Evolutionary conservation across 2,797 vertebrate species (phyloP), one percentile per base, ranked within the genome.

Genomic region (Lepidocolaptes lacrymiger): DNA sequence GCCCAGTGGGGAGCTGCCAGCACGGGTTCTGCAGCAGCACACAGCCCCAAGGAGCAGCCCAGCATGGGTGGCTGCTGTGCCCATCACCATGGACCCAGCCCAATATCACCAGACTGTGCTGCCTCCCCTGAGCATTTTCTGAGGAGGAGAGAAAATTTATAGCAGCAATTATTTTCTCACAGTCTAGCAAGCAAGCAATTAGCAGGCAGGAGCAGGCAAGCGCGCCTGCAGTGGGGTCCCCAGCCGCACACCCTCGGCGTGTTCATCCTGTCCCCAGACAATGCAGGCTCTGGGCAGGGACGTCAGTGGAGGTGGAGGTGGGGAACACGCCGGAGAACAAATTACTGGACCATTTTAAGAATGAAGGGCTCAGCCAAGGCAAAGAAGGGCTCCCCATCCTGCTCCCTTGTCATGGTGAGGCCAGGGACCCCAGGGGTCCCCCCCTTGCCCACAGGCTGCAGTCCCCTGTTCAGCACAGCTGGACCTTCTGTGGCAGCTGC

Each of bases 151-250:
- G 88, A 91, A 96, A 96, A 96, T 96, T 94, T 95, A 96, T 92
- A 93, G 96, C 75, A 71, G 95, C 96, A 93, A 95, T 97, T 96
- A 96, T 88, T 95, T 96, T 76, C 94, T 96, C 89, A 84, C 95
- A 95, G 97, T 97, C 97, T 96, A 96, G 97, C 79, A 91, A 93
- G 77, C 88, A 96, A 92, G 97, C 96, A 94, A 84, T 96, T 95
- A 96, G 93, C 91, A 88, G 91, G 61, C 91, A 72, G 96, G 89
- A 93, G 84, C 83, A 84, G 97, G 68, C 5, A 44, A 85, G 96
- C 7, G 0, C 8, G 19, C 73, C 0, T 9, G 3, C 68, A 82
- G 69, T 5, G 2, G 63, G 74, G 95, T 89, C 64, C 84, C 19
- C 48, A 14, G 56, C 67, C 85, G 67, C 18, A 4, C n/a, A 63